Conservation (phyloP, 2,113 vertebrate genomes). For the Azemiops feae region DNA sequence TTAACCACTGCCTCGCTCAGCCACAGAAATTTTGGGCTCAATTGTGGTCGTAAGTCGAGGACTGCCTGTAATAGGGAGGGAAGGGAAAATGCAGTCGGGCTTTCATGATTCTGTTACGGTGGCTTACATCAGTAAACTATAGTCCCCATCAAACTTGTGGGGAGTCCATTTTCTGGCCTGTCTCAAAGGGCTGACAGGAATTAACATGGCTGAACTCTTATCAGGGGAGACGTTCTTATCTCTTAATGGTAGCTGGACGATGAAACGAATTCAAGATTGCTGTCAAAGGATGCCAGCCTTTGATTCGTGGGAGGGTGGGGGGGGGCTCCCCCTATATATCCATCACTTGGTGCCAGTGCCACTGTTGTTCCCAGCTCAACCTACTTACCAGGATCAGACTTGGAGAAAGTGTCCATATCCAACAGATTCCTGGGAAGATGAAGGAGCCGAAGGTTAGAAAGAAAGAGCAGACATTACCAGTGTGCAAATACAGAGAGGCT, state of each 20-base stretch:
- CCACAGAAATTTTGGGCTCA: neutral
- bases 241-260: neutral
- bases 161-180: neutral
- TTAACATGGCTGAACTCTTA: neutral
- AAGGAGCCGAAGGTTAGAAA: constrained; percentile 27
- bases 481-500: neutral
- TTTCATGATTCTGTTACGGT: neutral
- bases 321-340: neutral
- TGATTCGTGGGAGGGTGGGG: too few species aligned
- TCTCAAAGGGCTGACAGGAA: neutral
- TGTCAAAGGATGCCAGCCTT: neutral
- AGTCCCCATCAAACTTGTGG: neutral
- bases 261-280: neutral
- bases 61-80: neutral
- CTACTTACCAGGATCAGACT: constrained; percentile 89
- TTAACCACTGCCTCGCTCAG: neutral
- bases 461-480: neutral
- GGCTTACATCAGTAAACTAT: neutral
- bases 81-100: neutral
- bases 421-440: constrained; percentile 82
- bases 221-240: neutral
- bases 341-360: neutral
- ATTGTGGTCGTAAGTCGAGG: neutral
- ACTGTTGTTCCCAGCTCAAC: rapidly evolving
- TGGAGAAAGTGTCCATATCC: constrained; percentile 95